Conservation (phyloP, 2,888 invertebrate species). For the Scelioninae gen. 2 region DNA sequence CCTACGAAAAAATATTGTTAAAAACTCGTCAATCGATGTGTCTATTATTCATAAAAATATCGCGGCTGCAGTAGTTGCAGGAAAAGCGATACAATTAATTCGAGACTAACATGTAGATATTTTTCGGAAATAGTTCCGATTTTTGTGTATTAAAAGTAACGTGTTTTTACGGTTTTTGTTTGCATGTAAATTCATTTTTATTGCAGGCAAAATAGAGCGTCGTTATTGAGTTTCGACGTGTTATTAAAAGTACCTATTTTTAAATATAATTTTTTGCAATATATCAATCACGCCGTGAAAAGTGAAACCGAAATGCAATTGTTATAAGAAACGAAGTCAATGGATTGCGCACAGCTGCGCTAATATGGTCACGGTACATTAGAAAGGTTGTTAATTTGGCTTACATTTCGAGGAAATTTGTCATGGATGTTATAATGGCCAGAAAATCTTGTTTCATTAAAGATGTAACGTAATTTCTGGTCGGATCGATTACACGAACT, state of each 20-base stretch:
- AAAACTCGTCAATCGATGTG: conserved; percentile 46
- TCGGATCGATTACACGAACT: neutral
- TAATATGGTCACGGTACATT: too few species aligned
- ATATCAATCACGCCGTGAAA: too few species aligned
- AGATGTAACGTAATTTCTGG: conserved; percentile 3
- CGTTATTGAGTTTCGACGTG: too few species aligned
- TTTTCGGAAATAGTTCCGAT: conserved; percentile 16
- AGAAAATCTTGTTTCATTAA: conserved; percentile 6
- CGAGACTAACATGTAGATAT: conserved; percentile 25
- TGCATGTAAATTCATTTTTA: conserved; percentile 9
- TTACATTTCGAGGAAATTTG: neutral
- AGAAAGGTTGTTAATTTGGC: neutral
- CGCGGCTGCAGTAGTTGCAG: conserved; percentile 14
- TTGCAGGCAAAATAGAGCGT: too few species aligned
- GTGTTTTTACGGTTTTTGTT: conserved; percentile 13
- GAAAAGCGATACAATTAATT: conserved; percentile 37
- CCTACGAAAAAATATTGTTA: conserved; percentile 47
- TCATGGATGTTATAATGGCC: conserved; percentile 5
- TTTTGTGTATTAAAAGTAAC: conserved; percentile 14
- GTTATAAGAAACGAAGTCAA: too few species aligned
- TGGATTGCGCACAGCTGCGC: too few species aligned
- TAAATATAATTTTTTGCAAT: too few species aligned
- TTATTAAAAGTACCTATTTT: too few species aligned
- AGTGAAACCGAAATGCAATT: too few species aligned
- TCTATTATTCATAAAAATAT: conserved; percentile 52